Conservation (phyloP, 2,888 invertebrate species). For the Apeira syringaria region DNA sequence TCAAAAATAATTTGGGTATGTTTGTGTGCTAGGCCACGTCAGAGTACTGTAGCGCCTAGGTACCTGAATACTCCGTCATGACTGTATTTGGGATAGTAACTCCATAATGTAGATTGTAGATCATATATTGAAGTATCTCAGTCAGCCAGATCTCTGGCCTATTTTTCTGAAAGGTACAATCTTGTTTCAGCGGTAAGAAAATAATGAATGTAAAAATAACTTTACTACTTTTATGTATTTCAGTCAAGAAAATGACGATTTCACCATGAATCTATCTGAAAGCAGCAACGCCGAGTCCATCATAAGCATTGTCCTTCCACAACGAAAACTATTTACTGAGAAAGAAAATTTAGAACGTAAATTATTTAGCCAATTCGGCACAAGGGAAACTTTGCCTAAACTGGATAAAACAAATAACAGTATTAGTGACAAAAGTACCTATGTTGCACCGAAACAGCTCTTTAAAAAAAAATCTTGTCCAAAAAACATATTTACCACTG, state of each 20-base stretch:
- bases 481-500: slow-evolving; percentile 58
- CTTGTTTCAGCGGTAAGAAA: too few species aligned
- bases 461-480: slow-evolving; percentile 49
- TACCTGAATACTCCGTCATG: too few species aligned
- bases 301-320: slow-evolving; percentile 66
- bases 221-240: not conserved
- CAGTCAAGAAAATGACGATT: slow-evolving; percentile 42
- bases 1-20: too few species aligned
- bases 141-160: too few species aligned
- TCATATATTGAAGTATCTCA: too few species aligned
- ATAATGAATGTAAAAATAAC: too few species aligned
- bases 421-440: slow-evolving; percentile 45
- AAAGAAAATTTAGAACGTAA: slow-evolving; percentile 53
- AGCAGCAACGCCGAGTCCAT: slow-evolving; percentile 72
- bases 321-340: slow-evolving; percentile 60
- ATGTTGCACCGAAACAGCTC: slow-evolving; percentile 51
- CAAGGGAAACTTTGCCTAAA: slow-evolving; percentile 52
- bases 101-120: too few species aligned
- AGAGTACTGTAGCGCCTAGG: too few species aligned
- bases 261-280: slow-evolving; percentile 58
- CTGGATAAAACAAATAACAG: slow-evolving; percentile 43
- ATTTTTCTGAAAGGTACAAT: too few species aligned
- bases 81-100: too few species aligned
- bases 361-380: slow-evolving; percentile 49
- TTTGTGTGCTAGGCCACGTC: too few species aligned